Evolutionary conservation across 2,113 vertebrate genomes (phyloP).

Genomic region (Anguilla japonica): DNA sequence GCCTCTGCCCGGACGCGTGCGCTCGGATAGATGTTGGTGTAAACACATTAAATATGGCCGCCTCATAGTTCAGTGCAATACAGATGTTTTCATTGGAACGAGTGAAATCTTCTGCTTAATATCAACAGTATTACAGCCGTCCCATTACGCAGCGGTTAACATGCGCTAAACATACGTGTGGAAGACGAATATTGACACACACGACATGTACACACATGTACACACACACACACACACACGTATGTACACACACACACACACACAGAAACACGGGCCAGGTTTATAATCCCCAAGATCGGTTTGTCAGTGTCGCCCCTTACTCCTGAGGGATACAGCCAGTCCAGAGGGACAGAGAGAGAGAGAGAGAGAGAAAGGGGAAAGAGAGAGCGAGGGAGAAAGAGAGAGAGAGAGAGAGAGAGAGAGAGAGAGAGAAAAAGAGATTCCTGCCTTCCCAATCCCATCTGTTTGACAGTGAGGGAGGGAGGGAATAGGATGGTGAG

Average conservation of each 20-base stretch:
- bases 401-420: constrained; percentile 34
- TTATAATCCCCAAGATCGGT: constrained; percentile 5
- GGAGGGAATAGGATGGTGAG: constrained; percentile 64
- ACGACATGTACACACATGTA: no score
- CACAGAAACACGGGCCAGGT: not conserved
- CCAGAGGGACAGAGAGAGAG: constrained; percentile 53
- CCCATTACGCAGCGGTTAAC: not conserved
- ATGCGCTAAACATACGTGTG: not conserved
- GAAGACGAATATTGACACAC: not conserved
- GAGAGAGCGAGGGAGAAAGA: no score
- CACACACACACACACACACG: not conserved
- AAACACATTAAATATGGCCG: no score
- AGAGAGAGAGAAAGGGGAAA: no score
- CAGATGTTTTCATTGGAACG: not conserved
- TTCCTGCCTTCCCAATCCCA: not conserved
- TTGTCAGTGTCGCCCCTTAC: constrained; percentile 32
- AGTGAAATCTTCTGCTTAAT: not conserved
- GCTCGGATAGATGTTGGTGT: no score
- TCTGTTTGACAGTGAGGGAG: constrained; percentile 16
- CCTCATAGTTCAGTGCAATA: no score
- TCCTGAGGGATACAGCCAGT: constrained; percentile 33
- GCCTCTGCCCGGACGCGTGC: not conserved
- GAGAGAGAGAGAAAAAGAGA: constrained; percentile 26
- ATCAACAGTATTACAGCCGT: not conserved
- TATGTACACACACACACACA: not conserved